Base-by-base conservation (phyloP, 1,140 invertebrate species). In the Eubasilissa regina region DNA sequence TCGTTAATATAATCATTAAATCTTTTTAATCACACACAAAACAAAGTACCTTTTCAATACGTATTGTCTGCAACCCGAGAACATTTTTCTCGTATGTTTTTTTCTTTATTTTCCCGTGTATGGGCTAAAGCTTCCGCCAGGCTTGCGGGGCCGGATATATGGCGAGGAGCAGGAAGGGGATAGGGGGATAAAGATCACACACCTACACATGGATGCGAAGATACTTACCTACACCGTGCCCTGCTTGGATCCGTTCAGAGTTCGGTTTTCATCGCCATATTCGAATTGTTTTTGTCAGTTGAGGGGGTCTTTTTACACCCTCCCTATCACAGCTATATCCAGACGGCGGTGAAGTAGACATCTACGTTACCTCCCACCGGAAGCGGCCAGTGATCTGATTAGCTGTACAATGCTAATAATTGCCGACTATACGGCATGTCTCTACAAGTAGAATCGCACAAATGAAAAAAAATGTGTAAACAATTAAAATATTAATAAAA, bases 81-180 rank as follows among this genome's bases (percentile, higher is more conserved):
- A 58, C 17, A 58, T 19, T 62, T 62, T 62, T 43, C 60, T 13
- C 3, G 60, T 62, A 35, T 35, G 25, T 62, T 73, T 53, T 73
- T 53, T 73, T 35, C 70, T 21, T 55, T 73, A 47, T 47, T 55
- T 73, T 60, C 17, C 21, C 56, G 56, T 60, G 56, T 60, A 15
- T 19, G 56, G 53, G n/a, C 73, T 44, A 60, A 6, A 58, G 55
- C 73, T 75, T 75, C 73, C 73, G 73, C 47, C 68, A 73, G 68
- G 53, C 53, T 60, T 19, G 13, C 43, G 70, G 35, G 70, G 25
- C 11, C 51, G 73, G 55, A 44, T 56, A 17, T 70, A 73, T 17
- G 21, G 19, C 7, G 53, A 45, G 8, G 43, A 13, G 73, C 51
- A 25, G 73, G 55, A 35, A 47, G 73, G 10, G 44, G 43, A 44